These are phyloP conservation scores for Halcyon smyrnensis DNA, from an alignment of 2,797 vertebrate species.

Conservation along the genomic window DNA sequence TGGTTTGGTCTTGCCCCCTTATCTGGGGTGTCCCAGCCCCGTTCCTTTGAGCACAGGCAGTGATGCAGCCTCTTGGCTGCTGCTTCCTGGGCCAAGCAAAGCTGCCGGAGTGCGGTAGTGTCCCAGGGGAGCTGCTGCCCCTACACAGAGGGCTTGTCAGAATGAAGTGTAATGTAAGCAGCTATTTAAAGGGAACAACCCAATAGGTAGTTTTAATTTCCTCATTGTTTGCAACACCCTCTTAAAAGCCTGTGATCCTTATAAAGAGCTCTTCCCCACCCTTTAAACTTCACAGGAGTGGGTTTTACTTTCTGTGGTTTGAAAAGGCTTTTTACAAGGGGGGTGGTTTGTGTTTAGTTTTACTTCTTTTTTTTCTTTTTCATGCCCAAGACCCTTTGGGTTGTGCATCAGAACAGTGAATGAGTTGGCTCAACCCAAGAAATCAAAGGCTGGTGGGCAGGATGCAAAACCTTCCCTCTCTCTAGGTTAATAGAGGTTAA, in stretches of 20 bases:
- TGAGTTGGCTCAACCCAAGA: neutral
- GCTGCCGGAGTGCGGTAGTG: neutral
- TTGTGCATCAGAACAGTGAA: neutral
- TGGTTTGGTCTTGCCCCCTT: neutral
- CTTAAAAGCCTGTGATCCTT: slow-evolving; percentile 43
- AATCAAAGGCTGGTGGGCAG: neutral
- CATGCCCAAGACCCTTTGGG: neutral
- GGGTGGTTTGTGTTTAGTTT: neutral
- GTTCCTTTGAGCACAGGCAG: neutral
- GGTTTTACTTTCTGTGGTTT: slow-evolving; percentile 57
- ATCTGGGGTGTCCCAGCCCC: neutral
- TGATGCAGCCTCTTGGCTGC: neutral
- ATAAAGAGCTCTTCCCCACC: slow-evolving; percentile 32
- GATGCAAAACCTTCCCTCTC: neutral
- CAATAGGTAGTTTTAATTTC: slow-evolving; percentile 38
- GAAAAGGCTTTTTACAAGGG: neutral
- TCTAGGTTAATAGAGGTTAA: neutral
- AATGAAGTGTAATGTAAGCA: slow-evolving; percentile 43
- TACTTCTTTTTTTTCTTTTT: neutral
- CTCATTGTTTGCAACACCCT: slow-evolving; percentile 55
- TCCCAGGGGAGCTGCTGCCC: slow-evolving; percentile 21
- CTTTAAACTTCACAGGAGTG: slow-evolving; percentile 45
- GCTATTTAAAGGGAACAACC: slow-evolving; percentile 29
- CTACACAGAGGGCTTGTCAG: neutral
- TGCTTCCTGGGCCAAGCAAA: slow-evolving; percentile 10